Conservation (phyloP, 2,113 vertebrate species). For the Butorides virescens region DNA sequence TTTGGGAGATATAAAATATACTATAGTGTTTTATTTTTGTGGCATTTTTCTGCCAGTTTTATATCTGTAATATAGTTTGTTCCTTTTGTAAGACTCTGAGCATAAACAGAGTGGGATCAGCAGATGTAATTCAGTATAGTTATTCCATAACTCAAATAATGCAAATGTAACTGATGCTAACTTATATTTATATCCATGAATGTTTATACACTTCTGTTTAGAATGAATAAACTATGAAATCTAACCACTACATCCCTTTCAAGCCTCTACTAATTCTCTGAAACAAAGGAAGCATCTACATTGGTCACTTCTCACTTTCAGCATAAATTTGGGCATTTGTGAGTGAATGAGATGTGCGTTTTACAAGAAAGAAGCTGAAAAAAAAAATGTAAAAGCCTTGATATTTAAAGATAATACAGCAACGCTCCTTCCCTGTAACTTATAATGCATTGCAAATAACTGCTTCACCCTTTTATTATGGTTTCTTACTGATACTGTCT, state of each 20-base stretch:
- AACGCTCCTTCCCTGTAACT: neutral
- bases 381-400: neutral
- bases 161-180: neutral
- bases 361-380: neutral
- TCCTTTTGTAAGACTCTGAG: neutral
- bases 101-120: neutral
- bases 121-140: neutral
- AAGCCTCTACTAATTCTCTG: neutral
- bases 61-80: neutral
- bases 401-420: neutral
- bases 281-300: neutral
- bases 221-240: neutral
- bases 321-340: neutral
- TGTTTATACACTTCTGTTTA: neutral
- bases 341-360: neutral
- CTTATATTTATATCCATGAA: neutral
- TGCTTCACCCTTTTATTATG: neutral
- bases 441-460: neutral
- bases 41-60: neutral
- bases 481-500: neutral
- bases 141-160: neutral
- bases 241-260: neutral
- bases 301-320: neutral
- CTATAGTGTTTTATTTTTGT: neutral
- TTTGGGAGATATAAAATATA: neutral